These are phyloP conservation scores for Origma solitaria DNA, from an alignment of 2,113 vertebrate species.

Conservation along the genomic window DNA sequence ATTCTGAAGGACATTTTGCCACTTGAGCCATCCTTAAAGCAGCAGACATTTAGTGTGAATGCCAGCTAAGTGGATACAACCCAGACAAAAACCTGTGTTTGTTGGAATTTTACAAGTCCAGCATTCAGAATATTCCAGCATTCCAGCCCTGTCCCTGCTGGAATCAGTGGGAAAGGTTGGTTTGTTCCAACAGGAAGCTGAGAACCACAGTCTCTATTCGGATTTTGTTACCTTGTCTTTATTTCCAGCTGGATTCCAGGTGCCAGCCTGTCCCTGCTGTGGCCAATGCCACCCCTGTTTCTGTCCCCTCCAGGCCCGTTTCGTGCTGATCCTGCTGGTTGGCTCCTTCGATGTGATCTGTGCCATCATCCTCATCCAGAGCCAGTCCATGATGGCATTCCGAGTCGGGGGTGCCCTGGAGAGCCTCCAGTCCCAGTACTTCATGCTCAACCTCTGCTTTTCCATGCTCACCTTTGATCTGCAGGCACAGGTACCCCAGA, in stretches of 20 bases:
- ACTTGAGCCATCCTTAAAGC: neutral
- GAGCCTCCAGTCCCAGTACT: conserved; percentile 80
- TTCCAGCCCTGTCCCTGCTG: neutral
- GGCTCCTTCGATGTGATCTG: conserved; percentile 75
- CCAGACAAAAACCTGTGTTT: neutral
- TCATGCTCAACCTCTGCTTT: conserved; percentile 81
- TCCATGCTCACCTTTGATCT: conserved; percentile 88
- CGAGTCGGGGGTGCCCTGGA: conserved; percentile 82
- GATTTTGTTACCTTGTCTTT: neutral
- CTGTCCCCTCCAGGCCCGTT: conserved; percentile 68
- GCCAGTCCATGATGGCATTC: conserved; percentile 84
- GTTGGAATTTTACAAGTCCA: neutral
- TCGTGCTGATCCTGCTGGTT: conserved; percentile 73
- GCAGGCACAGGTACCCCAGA: conserved; percentile 77
- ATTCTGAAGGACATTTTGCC: accelerated
- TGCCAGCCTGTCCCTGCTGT: neutral
- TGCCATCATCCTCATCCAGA: conserved; percentile 69
- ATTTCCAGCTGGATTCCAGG: neutral
- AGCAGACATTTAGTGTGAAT: neutral
- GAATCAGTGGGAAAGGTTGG: neutral
- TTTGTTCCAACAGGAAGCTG: neutral
- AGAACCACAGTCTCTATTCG: neutral
- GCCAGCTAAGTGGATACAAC: neutral
- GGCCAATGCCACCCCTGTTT: neutral
- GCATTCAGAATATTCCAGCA: neutral